phyloP scores from a whole-genome alignment of 2,888 invertebrate species.

The Rhaphigaster nebulosa region DNA sequence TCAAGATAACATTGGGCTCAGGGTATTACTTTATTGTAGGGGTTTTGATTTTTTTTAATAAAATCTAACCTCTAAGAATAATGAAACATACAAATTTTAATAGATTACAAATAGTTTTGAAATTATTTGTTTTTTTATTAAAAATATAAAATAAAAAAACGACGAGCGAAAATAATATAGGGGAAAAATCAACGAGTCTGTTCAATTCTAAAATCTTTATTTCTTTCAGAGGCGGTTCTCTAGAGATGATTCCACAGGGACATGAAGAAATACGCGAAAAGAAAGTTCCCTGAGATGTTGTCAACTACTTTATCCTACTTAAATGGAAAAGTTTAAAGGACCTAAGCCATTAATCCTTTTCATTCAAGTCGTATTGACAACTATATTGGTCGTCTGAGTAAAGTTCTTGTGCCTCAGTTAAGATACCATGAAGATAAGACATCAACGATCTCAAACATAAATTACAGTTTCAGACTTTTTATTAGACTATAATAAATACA shows the following conservation, averaged over 20 bases:
- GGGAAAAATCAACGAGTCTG: no score
- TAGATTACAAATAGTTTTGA: no score
- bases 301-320: conserved; percentile 9
- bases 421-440: not conserved
- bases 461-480: not conserved
- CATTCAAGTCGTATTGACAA: not conserved
- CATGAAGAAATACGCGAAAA: not conserved
- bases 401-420: not conserved
- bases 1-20: no score
- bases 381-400: not conserved
- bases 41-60: no score
- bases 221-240: not conserved
- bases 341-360: not conserved
- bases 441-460: not conserved
- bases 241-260: not conserved
- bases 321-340: conserved; percentile 21
- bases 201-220: not conserved
- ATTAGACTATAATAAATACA: no score
- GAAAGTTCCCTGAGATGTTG: not conserved
- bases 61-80: no score
- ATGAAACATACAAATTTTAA: no score
- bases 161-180: no score
- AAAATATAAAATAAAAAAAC: no score
- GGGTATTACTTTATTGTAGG: no score
- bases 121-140: no score